These are phyloP conservation scores for Diarsia dahlii DNA, from an alignment of 2,888 invertebrate species.

Conservation along the genomic window DNA sequence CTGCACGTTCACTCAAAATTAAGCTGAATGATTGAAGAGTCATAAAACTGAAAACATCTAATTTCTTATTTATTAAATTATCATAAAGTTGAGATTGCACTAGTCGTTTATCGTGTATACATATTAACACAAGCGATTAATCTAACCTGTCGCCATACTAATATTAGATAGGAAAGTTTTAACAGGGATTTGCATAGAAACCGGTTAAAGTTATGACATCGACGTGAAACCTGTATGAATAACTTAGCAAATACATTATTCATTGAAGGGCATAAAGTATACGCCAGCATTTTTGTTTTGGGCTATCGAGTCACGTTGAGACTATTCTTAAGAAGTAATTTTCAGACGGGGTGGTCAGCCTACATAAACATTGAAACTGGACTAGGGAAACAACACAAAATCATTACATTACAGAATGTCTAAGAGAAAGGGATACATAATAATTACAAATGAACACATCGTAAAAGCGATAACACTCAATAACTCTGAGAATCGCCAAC, in stretches of 20 bases:
- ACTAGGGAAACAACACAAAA: not conserved
- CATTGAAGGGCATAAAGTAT: conserved; percentile 19
- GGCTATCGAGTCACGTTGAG: not conserved
- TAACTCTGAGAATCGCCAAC: conserved; percentile 43
- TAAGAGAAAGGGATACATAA: conserved; percentile 3
- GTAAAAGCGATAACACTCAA: conserved; percentile 38
- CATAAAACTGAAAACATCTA: not conserved
- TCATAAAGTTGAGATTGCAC: conserved; percentile 8
- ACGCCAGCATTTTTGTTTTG: not conserved
- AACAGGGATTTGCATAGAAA: conserved; percentile 45
- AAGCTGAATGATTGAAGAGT: not conserved
- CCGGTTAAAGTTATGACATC: conserved; percentile 28
- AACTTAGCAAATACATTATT: conserved; percentile 33
- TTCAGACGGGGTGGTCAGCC: not conserved
- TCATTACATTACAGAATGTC: not conserved
- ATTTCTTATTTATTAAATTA: conserved; percentile 15
- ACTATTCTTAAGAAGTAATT: not conserved
- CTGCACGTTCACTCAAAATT: not conserved
- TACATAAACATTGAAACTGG: not conserved
- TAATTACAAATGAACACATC: conserved; percentile 22
- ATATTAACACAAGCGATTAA: conserved; percentile 43
- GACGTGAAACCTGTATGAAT: conserved; percentile 42
- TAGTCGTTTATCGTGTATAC: conserved; percentile 26
- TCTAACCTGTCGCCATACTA: conserved; percentile 31
- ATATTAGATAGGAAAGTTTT: conserved; percentile 48